Evolutionary conservation across 2,888 invertebrate genomes (phyloP).

Genomic region (Phania funesta): DNA sequence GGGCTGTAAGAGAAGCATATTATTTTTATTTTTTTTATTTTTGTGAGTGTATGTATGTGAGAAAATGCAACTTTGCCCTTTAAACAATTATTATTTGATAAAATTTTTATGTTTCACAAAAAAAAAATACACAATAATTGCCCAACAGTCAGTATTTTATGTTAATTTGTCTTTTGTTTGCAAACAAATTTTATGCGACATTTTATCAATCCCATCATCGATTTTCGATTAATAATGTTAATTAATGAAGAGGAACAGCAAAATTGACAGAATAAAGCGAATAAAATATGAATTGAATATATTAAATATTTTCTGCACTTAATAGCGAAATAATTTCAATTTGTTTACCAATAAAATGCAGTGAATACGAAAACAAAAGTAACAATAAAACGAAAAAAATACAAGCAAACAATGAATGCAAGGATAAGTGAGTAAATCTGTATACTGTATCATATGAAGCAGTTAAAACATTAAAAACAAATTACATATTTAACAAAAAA

Average conservation of each 20-base stretch:
- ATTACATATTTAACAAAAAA: no score
- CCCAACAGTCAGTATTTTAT: not conserved
- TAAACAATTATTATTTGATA: no score
- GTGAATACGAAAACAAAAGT: not conserved
- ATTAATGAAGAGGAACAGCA: conserved; percentile 2
- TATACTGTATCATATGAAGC: no score
- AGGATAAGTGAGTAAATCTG: no score
- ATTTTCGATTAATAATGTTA: conserved; percentile 1
- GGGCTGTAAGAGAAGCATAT: no score
- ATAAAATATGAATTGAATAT: not conserved
- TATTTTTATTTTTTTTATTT: no score
- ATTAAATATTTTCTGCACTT: conserved; percentile 22
- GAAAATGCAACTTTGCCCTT: no score
- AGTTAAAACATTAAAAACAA: no score
- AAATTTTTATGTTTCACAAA: no score
- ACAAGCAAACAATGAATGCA: not conserved
- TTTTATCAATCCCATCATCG: conserved; percentile 13
- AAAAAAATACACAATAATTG: no score
- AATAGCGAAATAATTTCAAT: conserved; percentile 34
- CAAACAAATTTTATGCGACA: not conserved
- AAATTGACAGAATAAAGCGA: not conserved
- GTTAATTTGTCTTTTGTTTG: not conserved
- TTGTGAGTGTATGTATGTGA: no score
- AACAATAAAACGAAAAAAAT: not conserved
- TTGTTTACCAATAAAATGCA: not conserved